These are phyloP conservation scores for Amaurobius ferox DNA, from an alignment of 2,888 invertebrate genomes.

Conservation along the genomic window DNA sequence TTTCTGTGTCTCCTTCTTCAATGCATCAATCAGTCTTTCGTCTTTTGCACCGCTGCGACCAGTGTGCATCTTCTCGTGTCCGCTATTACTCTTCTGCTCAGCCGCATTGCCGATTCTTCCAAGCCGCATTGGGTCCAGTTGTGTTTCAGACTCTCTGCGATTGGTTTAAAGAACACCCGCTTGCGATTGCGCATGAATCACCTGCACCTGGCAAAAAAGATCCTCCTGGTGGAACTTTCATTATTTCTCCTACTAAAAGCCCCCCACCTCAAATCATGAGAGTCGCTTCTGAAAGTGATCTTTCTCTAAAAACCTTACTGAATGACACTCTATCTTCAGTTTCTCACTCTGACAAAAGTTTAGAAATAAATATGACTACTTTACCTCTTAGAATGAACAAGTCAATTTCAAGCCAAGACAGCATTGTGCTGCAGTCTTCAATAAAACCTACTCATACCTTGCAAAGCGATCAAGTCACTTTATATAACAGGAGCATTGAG, in stretches of 20 bases:
- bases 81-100: constrained; percentile 63
- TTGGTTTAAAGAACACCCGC: constrained; percentile 56
- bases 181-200: constrained; percentile 53
- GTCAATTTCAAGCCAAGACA: not conserved
- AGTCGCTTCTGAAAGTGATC: constrained; percentile 35
- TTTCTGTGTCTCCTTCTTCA: constrained; percentile 36
- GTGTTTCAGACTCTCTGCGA: constrained; percentile 60
- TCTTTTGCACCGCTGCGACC: constrained; percentile 58
- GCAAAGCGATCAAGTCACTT: not conserved
- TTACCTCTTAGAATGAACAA: not conserved
- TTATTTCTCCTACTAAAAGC: constrained; percentile 51
- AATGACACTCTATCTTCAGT: constrained; percentile 10
- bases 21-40: constrained; percentile 55
- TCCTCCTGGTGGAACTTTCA: not conserved
- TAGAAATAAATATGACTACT: constrained; percentile 29
- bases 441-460: constrained; percentile 33
- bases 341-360: constrained; percentile 5
- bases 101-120: constrained; percentile 68
- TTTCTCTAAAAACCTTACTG: constrained; percentile 18
- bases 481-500: constrained; percentile 21
- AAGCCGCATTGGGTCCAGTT: constrained; percentile 64
- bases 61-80: constrained; percentile 42
- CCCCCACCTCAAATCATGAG: constrained; percentile 59
- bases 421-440: constrained; percentile 18
- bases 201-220: constrained; percentile 28